Conservation (phyloP, 2,113 vertebrate species). For the Baryphthengus martii region DNA sequence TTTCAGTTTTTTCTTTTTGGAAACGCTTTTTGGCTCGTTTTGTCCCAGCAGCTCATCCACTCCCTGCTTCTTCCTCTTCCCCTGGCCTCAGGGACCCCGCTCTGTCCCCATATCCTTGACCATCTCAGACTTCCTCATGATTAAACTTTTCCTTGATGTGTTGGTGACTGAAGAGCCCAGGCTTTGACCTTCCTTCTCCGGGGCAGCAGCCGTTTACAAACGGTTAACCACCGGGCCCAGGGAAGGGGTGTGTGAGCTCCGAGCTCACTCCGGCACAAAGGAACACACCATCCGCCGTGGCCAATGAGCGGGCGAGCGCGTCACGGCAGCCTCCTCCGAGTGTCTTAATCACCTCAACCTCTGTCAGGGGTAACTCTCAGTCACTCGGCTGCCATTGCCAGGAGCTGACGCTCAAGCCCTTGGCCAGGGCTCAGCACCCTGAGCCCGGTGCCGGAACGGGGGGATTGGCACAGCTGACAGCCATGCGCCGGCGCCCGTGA, state of each 20-base stretch:
- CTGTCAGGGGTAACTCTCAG: neutral
- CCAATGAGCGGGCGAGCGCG: conserved; percentile 65
- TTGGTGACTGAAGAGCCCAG: fast-evolving
- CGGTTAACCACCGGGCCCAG: neutral
- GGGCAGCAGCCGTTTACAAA: neutral
- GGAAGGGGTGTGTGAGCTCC: neutral
- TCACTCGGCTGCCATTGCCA: neutral
- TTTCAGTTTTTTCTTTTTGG: neutral
- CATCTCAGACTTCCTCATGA: fast-evolving
- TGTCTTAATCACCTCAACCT: neutral
- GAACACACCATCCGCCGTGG: conserved; percentile 70
- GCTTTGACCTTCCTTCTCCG: neutral
- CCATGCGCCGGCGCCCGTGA: neutral
- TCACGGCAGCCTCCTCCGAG: neutral
- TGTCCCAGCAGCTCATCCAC: neutral
- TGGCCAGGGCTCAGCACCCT: neutral
- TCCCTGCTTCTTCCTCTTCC: neutral
- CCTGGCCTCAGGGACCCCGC: fast-evolving
- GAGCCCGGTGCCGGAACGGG: fast-evolving
- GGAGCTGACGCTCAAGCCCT: neutral
- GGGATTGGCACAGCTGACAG: fast-evolving
- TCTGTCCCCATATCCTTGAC: fast-evolving
- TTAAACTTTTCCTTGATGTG: neutral
- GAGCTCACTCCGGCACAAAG: neutral
- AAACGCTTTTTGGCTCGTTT: fast-evolving